Conservation (phyloP, 2,888 invertebrate species). For the Sinhomidia bicolor region DNA sequence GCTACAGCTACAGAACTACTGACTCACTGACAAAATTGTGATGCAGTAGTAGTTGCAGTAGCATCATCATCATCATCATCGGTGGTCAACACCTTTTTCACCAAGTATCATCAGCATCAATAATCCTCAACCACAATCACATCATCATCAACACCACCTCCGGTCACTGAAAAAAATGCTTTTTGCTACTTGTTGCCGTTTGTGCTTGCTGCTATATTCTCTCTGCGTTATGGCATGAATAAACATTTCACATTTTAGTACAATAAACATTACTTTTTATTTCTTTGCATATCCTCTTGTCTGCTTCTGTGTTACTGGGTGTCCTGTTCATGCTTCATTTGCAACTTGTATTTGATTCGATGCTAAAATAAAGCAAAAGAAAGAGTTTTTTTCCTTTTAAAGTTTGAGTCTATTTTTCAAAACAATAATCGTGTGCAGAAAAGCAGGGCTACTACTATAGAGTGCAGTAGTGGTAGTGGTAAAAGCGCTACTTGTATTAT, state of each 20-base stretch:
- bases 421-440: no score
- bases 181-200: neutral
- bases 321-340: neutral
- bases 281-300: neutral
- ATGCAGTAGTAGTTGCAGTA: neutral
- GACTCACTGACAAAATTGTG: neutral
- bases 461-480: no score
- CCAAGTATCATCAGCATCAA: neutral
- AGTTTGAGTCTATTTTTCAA: no score
- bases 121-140: neutral
- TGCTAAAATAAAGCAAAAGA: no score
- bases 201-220: neutral
- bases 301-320: conserved; percentile 48
- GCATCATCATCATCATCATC: neutral
- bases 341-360: no score
- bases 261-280: neutral
- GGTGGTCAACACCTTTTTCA: conserved; percentile 24
- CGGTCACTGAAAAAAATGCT: neutral
- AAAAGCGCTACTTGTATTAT: conserved; percentile 2
- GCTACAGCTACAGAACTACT: no score
- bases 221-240: neutral
- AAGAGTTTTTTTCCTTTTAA: no score
- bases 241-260: neutral
- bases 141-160: neutral
- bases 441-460: no score